These are phyloP conservation scores for Amblyjoppa proteus DNA, from an alignment of 2,888 invertebrate species.

Conservation along the genomic window DNA sequence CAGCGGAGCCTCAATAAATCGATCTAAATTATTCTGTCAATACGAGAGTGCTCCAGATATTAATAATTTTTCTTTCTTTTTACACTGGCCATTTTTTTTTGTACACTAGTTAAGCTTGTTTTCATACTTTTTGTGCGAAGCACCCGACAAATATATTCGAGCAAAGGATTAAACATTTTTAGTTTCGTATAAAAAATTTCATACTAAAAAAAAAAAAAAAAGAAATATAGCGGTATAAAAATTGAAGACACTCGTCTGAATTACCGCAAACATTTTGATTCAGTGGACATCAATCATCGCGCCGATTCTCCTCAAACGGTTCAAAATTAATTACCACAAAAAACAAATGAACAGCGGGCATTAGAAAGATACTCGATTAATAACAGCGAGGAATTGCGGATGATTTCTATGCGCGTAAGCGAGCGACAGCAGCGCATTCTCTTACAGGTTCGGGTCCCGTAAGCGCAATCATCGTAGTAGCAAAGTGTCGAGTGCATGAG, in stretches of 20 bases:
- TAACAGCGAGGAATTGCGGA: not conserved
- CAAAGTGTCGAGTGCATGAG: conserved; percentile 29
- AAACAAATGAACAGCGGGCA: not conserved
- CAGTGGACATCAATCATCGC: not conserved
- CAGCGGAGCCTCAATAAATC: conserved; percentile 28
- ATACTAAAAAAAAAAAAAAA: too few species aligned
- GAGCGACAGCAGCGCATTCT: conserved; percentile 27
- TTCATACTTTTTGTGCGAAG: too few species aligned
- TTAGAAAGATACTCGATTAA: not conserved
- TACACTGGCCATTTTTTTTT: not conserved
- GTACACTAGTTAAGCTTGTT: not conserved
- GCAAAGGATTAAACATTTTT: too few species aligned
- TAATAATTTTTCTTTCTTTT: not conserved
- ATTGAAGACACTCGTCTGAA: too few species aligned
- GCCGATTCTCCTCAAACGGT: not conserved
- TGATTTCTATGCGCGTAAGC: not conserved
- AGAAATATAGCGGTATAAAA: too few species aligned
- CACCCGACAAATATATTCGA: too few species aligned
- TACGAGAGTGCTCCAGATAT: not conserved
- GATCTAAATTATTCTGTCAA: not conserved
- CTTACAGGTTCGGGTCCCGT: conserved; percentile 61
- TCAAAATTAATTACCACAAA: not conserved
- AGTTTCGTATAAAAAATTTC: too few species aligned
- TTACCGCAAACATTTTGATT: too few species aligned
- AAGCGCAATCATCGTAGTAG: conserved; percentile 41